Base-by-base conservation (phyloP, 2,888 invertebrate genomes). In the Ametastegia equiseti region DNA sequence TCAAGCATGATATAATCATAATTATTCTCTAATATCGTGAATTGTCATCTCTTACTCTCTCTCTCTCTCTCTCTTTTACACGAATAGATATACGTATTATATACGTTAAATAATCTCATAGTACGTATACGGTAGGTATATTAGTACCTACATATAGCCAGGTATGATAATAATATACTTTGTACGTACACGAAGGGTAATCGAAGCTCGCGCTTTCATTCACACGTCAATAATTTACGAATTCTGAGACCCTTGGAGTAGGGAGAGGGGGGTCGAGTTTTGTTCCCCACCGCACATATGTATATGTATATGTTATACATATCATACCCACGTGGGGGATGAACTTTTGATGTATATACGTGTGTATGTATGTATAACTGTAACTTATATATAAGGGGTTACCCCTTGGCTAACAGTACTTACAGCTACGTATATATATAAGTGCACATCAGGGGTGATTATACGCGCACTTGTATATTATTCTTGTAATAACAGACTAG, bases 161-260 rank as follows among this genome's bases (percentile, higher is more conserved):
- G n/a, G 13, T 11, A 23, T 23, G 23, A 23, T 7, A 6, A 2
- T 30, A 23, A 60, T 30, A 33, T 36, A 36, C 2, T 15, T 2
- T 65, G 15, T 36, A 36, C 33, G 36, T 36, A 69, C 50, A 1
- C 15, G 73, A 73, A 73, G 47, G 50, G 73, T 47, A 50, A 73
- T 73, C 77, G 77, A 78, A 60, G 60, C 77, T 78, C 42, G 60
- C 57, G 77, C 77, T 78, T 78, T 78, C 77, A 78, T 78, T 78
- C 77, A 27, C 77, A 78, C 77, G 60, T 78, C 13, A 78, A 78
- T 78, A 60, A 78, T 78, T 33, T 1, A 75, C 54, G 75, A 75
- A 57, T 60, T 30, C 1, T 30, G 30, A 30, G 30, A 27, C 27
- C 5, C 42, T 9, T 9, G 42, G n/a, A n/a, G n/a, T n/a, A n/a